phyloP scores from a whole-genome alignment of 1,140 invertebrate genomes.

The Babylonia areolata region DNA sequence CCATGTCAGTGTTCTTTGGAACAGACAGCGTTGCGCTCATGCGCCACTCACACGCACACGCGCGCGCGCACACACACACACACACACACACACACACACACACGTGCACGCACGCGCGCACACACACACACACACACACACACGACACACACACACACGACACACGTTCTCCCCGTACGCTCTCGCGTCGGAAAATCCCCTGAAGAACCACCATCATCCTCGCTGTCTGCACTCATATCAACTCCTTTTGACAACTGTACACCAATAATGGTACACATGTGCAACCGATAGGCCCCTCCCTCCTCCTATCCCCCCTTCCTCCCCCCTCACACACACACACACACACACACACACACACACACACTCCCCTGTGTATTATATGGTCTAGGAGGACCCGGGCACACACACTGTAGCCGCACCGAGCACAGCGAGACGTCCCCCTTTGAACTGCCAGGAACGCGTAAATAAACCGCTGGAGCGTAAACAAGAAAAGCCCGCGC shows the following conservation, averaged over 20 bases:
- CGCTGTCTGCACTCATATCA: too few relatives aligned
- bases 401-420: conserved; percentile 5
- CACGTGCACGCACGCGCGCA: not conserved
- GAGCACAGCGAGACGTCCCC: conserved; percentile 1
- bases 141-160: not conserved
- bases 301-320: too few relatives aligned
- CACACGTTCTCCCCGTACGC: too few relatives aligned
- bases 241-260: too few relatives aligned
- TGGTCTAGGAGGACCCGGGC: not conserved
- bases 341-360: too few relatives aligned
- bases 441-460: conserved; percentile 28
- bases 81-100: conserved; percentile 5
- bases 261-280: too few relatives aligned
- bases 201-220: too few relatives aligned
- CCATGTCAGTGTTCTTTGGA: too few relatives aligned
- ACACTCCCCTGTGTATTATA: too few relatives aligned
- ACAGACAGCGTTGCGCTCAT: not conserved
- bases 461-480: conserved; percentile 31
- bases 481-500: conserved; percentile 9
- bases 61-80: conserved; percentile 16
- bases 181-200: too few relatives aligned
- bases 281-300: too few relatives aligned
- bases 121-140: conserved; percentile 3
- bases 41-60: conserved; percentile 7
- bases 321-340: too few relatives aligned